Evolutionary conservation across 2,797 vertebrate species (phyloP), one percentile per base, ranked within the genome.

Genomic region (Ispidina picta): DNA sequence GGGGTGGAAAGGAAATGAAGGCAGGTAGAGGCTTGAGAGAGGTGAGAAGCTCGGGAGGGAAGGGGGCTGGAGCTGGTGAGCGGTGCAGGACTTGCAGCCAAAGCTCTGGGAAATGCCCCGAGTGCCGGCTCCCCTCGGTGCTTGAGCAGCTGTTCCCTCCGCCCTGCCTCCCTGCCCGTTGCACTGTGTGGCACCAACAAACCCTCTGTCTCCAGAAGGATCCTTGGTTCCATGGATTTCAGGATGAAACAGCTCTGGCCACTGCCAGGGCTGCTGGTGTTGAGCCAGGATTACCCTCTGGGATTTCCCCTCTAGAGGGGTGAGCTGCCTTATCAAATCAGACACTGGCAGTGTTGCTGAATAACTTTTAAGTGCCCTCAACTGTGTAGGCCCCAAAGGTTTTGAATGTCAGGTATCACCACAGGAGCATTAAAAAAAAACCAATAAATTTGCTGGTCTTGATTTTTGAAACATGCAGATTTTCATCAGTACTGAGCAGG

Each of bases 41-140:
- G 16, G 17, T 18, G 48, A 62, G 63, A 59, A 69, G 66, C 6
- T 62, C 54, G 62, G 1, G 3, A 60, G 60, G 44, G 64, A 44
- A 23, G 23, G 52, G 64, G 22, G 33, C 71, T 46, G 78, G 60
- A 19, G 35, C 37, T 0, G 0, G 25, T 66, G 41, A 5, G 2
- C 29, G 1, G 5, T 0, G 1, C 52, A 12, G 54, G 1, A 0
- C 1, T 12, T 37, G 54, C 20, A 12, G 35, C 35, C 0, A 2
- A 4, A 44, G 73, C 63, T 51, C 59, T 4, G n/a, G 79, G 76
- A 72, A 79, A 33, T 55, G 26, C 33, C 60, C 59, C 0, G 1
- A 29, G 43, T 0, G 9, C 80, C 18, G 33, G 19, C 46, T 35
- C 1, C 0, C 0, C 2, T 63, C 35, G 71, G 35, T 52, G 44